Evolutionary conservation across 2,888 invertebrate species (phyloP), one percentile per base, ranked within the genome.

Genomic region (Plemyria rubiginata): DNA sequence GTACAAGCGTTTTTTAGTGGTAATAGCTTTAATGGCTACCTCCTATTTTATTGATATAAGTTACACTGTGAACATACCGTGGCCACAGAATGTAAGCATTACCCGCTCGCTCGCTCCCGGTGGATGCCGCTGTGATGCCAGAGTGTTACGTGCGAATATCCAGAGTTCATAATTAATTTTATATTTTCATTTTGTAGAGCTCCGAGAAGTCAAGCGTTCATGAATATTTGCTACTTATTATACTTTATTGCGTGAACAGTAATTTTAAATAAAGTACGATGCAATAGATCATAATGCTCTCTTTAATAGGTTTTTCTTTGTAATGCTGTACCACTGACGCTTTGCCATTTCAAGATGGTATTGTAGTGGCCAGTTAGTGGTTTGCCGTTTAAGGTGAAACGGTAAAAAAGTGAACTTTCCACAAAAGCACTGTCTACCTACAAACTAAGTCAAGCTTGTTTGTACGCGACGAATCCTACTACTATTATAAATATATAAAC

Each of bases 121-220:
- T 32, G 60, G 56, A 62, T 50, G 57, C 48, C 58, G 52, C 41
- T 29, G 45, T 52, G 43, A 60, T 36, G 54, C 52, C 54, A 54
- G 51, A 41, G 50, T 60, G 45, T 52, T 60, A 65, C 62, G 65
- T 66, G 65, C 55, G 56, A 65, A 65, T 62, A 64, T 60, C 58
- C 64, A 45, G 41, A 59, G 64, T 49, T 51, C 58, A 60, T 66
- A 65, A 65, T 66, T 68, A 68, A 68, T 66, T 59, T 62, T 56
- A 62, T 60, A 66, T 64, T 57, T 66, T 53, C 62, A 67, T 51
- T 61, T 56, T 50, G 48, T 55, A 15, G 55, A 56, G 59, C 49
- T 43, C 36, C 36, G 53, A 49, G 45, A 38, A 56, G 61, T 52
- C 32, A 41, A 54, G 60, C 50, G 40, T 52, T 55, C 32, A 53